These are phyloP conservation scores for Circaetus cinerascens DNA, from an alignment of 2,113 vertebrate genomes.

Conservation along the genomic window DNA sequence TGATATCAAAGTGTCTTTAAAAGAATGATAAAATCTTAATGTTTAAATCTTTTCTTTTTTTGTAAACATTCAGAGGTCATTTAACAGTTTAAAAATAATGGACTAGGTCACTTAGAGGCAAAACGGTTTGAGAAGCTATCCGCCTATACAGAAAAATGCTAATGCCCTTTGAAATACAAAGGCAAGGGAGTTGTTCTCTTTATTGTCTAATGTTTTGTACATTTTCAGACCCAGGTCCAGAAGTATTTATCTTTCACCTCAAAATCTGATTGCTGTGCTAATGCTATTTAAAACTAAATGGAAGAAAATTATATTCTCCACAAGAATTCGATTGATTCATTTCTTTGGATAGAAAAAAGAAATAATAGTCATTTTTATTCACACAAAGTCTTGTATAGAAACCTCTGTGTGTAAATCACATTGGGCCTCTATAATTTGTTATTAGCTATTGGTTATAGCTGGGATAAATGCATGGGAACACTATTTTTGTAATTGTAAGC, in stretches of 20 bases:
- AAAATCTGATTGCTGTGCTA: conserved; percentile 67
- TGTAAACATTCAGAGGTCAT: not conserved
- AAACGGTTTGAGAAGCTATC: conserved; percentile 40
- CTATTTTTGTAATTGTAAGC: conserved; percentile 64
- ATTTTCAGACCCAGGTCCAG: conserved; percentile 27
- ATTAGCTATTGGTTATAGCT: conserved; percentile 60
- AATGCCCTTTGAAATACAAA: conserved; percentile 60
- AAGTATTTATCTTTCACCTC: conserved; percentile 68
- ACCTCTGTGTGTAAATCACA: conserved; percentile 47
- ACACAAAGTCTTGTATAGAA: conserved; percentile 61
- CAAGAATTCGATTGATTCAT: conserved; percentile 51
- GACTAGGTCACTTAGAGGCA: conserved; percentile 33
- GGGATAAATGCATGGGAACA: conserved; percentile 69
- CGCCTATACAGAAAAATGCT: conserved; percentile 36
- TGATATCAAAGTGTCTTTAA: not conserved
- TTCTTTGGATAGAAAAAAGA: conserved; percentile 55
- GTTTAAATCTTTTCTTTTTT: not conserved
- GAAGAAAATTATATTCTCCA: conserved; percentile 68
- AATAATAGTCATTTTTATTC: conserved; percentile 64
- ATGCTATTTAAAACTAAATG: conserved; percentile 69
- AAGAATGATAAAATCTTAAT: conserved; percentile 19
- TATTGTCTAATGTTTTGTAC: conserved; percentile 45
- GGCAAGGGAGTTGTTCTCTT: not conserved
- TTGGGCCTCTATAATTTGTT: conserved; percentile 63
- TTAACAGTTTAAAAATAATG: conserved; percentile 16